Conservation (phyloP, 1,140 invertebrate genomes). For the Musca vetustissima region DNA sequence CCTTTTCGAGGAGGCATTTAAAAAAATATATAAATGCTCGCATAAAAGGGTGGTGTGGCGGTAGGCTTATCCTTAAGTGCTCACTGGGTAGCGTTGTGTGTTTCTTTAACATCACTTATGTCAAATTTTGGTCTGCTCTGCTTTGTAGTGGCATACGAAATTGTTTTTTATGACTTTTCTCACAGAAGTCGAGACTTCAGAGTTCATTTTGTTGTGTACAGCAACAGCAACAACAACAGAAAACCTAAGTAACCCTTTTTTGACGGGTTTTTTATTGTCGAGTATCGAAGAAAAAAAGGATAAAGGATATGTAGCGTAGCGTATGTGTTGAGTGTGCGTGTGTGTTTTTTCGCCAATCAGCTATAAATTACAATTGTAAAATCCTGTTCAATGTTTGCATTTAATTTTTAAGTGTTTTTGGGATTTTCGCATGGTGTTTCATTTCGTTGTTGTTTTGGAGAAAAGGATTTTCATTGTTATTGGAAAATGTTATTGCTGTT, state of each 20-base stretch:
- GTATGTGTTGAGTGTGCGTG: not conserved
- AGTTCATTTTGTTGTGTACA: constrained; percentile 7
- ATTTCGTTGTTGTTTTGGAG: not conserved
- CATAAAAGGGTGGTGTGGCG: too few relatives aligned
- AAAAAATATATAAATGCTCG: too few relatives aligned
- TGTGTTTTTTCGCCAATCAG: constrained; percentile 14
- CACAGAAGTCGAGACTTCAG: not conserved
- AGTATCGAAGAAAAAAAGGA: too few relatives aligned
- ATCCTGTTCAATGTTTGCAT: not conserved
- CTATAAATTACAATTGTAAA: constrained; percentile 25
- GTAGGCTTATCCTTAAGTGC: too few relatives aligned
- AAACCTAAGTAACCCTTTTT: constrained; percentile 9
- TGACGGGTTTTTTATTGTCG: too few relatives aligned
- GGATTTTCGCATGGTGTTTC: not conserved
- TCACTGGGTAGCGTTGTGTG: not conserved
- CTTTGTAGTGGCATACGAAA: constrained; percentile 56
- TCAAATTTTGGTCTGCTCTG: constrained; percentile 55
- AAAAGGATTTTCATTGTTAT: constrained; percentile 1
- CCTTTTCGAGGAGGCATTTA: too few relatives aligned
- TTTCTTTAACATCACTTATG: constrained; percentile 31
- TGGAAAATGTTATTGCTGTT: not conserved
- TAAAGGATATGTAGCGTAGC: not conserved
- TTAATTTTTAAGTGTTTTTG: constrained; percentile 22
- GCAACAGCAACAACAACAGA: not conserved
- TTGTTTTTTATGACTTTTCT: constrained; percentile 48